phyloP scores from a whole-genome alignment of 2,797 vertebrate species.

The Ispidina lecontei region DNA sequence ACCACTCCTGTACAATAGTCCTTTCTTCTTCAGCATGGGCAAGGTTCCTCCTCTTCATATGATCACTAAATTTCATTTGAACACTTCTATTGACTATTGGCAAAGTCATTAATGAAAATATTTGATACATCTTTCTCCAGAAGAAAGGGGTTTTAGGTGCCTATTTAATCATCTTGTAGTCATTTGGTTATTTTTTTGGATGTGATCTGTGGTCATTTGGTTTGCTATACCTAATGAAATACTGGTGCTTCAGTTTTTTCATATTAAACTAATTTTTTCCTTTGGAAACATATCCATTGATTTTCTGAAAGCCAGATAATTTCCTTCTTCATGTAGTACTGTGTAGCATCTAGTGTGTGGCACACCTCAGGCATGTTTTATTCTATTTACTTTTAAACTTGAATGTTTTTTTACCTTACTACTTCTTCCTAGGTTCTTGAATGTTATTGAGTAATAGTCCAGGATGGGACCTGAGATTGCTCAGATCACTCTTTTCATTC shows the following conservation, averaged over 20 bases:
- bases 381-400: not conserved
- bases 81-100: not conserved
- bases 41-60: rapidly evolving
- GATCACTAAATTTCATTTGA: not conserved
- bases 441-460: not conserved
- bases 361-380: not conserved
- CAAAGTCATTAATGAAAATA: not conserved
- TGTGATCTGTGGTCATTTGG: not conserved
- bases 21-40: not conserved
- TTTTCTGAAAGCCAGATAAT: not conserved
- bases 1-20: not conserved
- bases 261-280: not conserved
- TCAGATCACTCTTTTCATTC: not conserved
- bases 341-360: not conserved
- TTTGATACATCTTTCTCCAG: not conserved
- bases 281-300: not conserved
- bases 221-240: not conserved
- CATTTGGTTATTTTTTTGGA: not conserved
- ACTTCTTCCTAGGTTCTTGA: not conserved
- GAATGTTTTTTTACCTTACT: not conserved
- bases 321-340: not conserved
- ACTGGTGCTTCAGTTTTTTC: not conserved
- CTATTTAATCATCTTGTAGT: not conserved
- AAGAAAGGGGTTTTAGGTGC: not conserved
- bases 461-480: not conserved